Conservation (phyloP, 1,140 invertebrate species). For the Eriocheir sinensis region DNA sequence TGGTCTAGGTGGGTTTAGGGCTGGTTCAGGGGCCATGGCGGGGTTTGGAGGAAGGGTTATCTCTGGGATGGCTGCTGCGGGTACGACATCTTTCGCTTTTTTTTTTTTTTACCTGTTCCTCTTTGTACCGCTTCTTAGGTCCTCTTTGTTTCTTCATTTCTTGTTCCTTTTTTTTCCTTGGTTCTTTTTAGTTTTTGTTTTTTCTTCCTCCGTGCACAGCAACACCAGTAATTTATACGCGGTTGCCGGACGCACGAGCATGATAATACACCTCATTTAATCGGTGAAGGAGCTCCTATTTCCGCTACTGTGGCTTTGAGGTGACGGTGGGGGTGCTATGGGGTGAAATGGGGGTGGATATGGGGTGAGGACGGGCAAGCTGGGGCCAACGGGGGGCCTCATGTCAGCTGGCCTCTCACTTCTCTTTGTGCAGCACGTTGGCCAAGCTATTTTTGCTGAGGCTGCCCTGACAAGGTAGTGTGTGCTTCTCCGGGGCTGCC, state of each 20-base stretch:
- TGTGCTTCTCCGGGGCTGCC: background rate
- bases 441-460: constrained; percentile 57
- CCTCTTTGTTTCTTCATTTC: background rate
- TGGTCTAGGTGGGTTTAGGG: background rate
- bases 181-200: background rate
- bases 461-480: background rate
- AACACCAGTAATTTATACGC: constrained; percentile 41
- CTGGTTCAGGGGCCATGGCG: no score
- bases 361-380: background rate
- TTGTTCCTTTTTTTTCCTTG: background rate
- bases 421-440: constrained; percentile 63
- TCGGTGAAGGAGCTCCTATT: background rate
- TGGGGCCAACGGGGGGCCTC: background rate
- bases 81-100: constrained; percentile 6
- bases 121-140: no score
- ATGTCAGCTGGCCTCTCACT: constrained; percentile 56
- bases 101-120: no score
- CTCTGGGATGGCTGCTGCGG: background rate
- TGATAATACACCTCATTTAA: constrained; percentile 24
- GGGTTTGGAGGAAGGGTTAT: background rate
- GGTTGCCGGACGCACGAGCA: constrained; percentile 66
- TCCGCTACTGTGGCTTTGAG: background rate
- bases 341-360: background rate
- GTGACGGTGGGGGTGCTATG: background rate
- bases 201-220: constrained; percentile 27